These are phyloP conservation scores for Pheosia tremula DNA, from an alignment of 2,888 invertebrate genomes.

Conservation along the genomic window DNA sequence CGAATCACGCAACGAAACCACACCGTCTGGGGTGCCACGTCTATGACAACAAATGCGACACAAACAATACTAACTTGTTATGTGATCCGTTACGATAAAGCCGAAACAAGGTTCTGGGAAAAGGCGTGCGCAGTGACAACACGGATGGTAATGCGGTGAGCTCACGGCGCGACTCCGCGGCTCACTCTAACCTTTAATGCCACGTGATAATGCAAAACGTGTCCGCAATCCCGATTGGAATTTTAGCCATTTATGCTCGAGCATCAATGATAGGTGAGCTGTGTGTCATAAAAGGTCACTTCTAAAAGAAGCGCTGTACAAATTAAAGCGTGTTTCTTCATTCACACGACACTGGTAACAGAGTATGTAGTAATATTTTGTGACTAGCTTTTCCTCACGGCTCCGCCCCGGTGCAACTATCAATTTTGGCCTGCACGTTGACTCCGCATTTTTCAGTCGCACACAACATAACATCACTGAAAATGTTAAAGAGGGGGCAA, in stretches of 20 bases:
- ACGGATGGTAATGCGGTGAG: constrained; percentile 36
- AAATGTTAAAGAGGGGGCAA: too few relatives aligned
- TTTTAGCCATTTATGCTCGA: constrained; percentile 31
- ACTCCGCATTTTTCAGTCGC: too few relatives aligned
- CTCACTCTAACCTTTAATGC: constrained; percentile 12
- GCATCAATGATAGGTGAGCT: constrained; percentile 25
- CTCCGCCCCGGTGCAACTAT: too few relatives aligned
- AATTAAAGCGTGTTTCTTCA: neutral
- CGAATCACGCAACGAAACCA: constrained; percentile 23
- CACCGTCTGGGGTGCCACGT: constrained; percentile 31
- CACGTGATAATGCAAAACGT: constrained; percentile 30
- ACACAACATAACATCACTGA: too few relatives aligned
- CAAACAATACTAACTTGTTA: constrained; percentile 34
- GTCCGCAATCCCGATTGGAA: constrained; percentile 36
- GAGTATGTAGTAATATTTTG: too few relatives aligned
- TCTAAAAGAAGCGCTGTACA: neutral
- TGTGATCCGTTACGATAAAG: constrained; percentile 40
- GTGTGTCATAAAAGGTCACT: constrained; percentile 20
- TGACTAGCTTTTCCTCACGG: too few relatives aligned
- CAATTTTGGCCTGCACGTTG: too few relatives aligned
- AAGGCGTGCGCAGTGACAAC: constrained; percentile 48
- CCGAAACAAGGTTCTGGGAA: constrained; percentile 43
- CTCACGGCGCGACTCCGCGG: constrained; percentile 21
- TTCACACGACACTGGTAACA: too few relatives aligned
- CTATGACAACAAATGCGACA: constrained; percentile 32